Base-by-base conservation (phyloP, 1,140 invertebrate species). In the Popillia japonica region DNA sequence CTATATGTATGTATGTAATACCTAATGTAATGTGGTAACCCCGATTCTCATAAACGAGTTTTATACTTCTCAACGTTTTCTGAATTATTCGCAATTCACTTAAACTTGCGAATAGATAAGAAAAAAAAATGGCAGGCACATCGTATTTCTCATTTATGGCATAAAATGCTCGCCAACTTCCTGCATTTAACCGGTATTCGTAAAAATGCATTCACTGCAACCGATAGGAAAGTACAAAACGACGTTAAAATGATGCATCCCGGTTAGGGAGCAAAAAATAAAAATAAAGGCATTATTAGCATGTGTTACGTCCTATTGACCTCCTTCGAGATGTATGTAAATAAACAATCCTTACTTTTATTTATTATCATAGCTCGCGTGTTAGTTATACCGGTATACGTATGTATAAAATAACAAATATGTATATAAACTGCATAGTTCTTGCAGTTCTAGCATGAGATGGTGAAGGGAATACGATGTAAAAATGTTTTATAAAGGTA, bases 401-500 rank as follows among this genome's bases (percentile, higher is more conserved):
- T 23, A 64, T 9, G n/a, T 64, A 64, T 64, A 64, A 64, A 64
- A 64, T 64, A 64, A 64, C 17, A 64, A 27, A 64, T 22, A 64
- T 6, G 61, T 9, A 27, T 27, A 64, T 64, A 17, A 64, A 22
- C 61, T 64, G 61, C 61, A 22, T 64, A 64, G 61, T 64, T 64
- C 23, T 23, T 8, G 20, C 20, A 64, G n/a, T 64, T 20, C 23
- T 27, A 11, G 44, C 61, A 64, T 20, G 17, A 23, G 23, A 64
- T 64, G 61, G 77, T 78, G 77, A 78, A 78, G 77, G 77, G 77
- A 78, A 72, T 22, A 20, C 23, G 34, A 20, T 73, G 64, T 78
- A 78, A 78, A 78, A 78, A 78, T 78, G 68, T 78, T 61, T 78
- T 64, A 48, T 48, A 64, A 72, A 61, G 77, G 77, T 78, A 78